A percentile compares a stretch with the other conserved stretches of the same genome.
Evolutionary conservation across 1,140 invertebrate species (phyloP).

Genomic region (Campoletis sonorensis): DNA sequence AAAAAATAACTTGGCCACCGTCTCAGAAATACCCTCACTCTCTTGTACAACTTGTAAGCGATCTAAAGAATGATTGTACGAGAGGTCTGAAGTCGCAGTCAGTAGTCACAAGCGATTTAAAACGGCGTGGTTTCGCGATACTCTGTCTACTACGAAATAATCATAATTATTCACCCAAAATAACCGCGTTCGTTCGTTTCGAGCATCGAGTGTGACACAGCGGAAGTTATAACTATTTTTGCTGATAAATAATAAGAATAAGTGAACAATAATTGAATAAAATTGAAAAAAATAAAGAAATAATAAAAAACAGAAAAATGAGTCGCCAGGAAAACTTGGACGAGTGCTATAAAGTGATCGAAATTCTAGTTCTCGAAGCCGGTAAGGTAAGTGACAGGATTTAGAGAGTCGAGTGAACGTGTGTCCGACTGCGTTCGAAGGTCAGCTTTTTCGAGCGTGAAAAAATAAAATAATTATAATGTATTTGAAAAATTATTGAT

Average conservation of each 20-base stretch:
- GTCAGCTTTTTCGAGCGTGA: not conserved
- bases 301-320: not conserved
- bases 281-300: constrained; percentile 4
- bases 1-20: constrained; percentile 1
- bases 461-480: not conserved
- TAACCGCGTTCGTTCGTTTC: too few species aligned
- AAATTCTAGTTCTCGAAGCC: constrained; percentile 64
- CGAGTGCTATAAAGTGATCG: constrained; percentile 35
- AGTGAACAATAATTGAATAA: not conserved
- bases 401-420: constrained; percentile 18
- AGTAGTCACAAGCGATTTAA: not conserved
- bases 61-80: not conserved
- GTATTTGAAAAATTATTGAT: not conserved
- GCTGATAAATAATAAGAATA: not conserved
- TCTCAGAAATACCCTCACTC: constrained; percentile 4
- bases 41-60: not conserved
- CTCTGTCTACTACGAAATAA: not conserved
- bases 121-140: not conserved
- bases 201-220: too few species aligned
- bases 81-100: constrained; percentile 22
- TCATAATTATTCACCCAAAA: too few species aligned
- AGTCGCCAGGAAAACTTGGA: constrained; percentile 52
- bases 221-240: too few species aligned
- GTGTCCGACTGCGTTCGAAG: not conserved
- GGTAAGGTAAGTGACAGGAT: constrained; percentile 59